These are phyloP conservation scores for Lomographa bimaculata DNA, from an alignment of 2,888 invertebrate genomes.

Conservation along the genomic window DNA sequence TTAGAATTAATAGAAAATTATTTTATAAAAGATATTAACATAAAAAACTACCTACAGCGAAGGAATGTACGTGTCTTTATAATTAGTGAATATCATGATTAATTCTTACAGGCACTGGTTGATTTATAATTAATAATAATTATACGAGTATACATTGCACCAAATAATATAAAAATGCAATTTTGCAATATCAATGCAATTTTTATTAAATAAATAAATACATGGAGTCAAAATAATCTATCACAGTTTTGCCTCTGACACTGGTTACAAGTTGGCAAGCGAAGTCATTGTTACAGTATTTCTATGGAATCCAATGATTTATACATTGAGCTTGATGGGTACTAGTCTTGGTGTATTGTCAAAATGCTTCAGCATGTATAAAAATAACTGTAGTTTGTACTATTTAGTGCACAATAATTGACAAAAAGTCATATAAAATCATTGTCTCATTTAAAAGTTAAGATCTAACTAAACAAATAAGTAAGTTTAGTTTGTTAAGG, in stretches of 20 bases:
- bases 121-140: constrained; percentile 45
- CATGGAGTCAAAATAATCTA: constrained; percentile 50
- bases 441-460: constrained; percentile 29
- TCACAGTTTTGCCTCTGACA: constrained; percentile 66
- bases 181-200: constrained; percentile 24
- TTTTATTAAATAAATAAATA: constrained; percentile 30
- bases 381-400: constrained; percentile 61
- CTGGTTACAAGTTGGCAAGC: constrained; percentile 27
- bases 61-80: constrained; percentile 51
- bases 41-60: constrained; percentile 46
- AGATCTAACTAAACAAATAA: constrained; percentile 28
- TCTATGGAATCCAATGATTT: constrained; percentile 35
- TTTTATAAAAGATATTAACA: constrained; percentile 49
- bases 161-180: constrained; percentile 27
- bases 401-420: constrained; percentile 65
- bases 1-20: constrained; percentile 43
- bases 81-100: constrained; percentile 72
- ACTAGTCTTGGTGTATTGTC: constrained; percentile 54
- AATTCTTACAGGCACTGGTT: constrained; percentile 78
- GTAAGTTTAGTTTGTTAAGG: constrained; percentile 35
- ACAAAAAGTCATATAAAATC: constrained; percentile 49
- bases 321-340: constrained; percentile 36
- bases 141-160: constrained; percentile 23
- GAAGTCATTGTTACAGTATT: constrained; percentile 32
- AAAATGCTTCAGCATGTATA: constrained; percentile 58